Base-by-base conservation (phyloP, 2,113 vertebrate genomes). In the Motacilla alba region DNA sequence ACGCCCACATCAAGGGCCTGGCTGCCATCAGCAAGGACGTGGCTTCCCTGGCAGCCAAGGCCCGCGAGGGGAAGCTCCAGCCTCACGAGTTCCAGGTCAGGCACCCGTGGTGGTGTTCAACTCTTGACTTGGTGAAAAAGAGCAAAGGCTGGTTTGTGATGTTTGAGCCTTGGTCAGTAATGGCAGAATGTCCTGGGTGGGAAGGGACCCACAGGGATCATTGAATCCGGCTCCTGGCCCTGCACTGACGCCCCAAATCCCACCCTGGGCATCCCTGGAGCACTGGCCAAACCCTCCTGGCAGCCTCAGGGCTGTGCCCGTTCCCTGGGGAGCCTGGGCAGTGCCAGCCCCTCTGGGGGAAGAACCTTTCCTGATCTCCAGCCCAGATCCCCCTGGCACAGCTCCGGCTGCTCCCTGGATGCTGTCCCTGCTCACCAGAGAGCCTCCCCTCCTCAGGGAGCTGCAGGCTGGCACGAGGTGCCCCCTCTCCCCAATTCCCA, bases 1-100 rank as follows among this genome's bases (percentile, higher is more conserved):
- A 99, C 5, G 98, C 99, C 10, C 99, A 99, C 94, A 97, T 98
- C 93, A 99, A 99, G 96, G 99, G 99, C 64, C 97, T 99, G 93
- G 98, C 97, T 33, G 94, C 98, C 92, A 99, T 99, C 89, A 98
- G 98, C 94, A 97, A 97, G 62, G 99, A 99, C 22, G 98, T 99
- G 67, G 94, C 94, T 6, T 94, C 98, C 17, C 97, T 99, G 89
- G 99, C 99, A 75, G 89, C 97, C 92, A 99, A 97, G 94, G 99
- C 99, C 7, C 98, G 99, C 37, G 99, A 99, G 2, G 99, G 99
- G 37, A 99, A 99, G 97, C 98, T 99, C 31, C 99, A 99, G 96
- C 99, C 99, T 3, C 99, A 99, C 0, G 99, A 99, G 82, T 99
- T 99, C 95, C 99, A 99, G 99, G 99, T 99, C 91, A 94, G 95